Evolutionary conservation across 2,888 invertebrate species (phyloP), one percentile per base, ranked within the genome.

Genomic region (Spodoptera exigua): DNA sequence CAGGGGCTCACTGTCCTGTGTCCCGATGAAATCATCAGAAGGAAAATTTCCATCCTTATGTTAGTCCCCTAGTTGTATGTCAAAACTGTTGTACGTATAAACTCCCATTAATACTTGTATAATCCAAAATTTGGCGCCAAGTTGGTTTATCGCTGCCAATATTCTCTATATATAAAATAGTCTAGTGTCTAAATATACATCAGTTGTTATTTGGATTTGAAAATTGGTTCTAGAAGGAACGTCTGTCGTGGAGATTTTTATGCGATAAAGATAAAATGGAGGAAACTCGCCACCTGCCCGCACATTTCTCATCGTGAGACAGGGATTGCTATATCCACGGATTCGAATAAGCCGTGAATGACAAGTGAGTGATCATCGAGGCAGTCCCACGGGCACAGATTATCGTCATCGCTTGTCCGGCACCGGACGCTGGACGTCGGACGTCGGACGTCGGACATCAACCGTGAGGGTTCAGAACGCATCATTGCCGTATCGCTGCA

Each of bases 21-120:
- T 71, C 71, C 74, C 70, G 59, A 71, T 67, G 67, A 75, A 74
- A 79, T 75, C 67, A 71, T 77, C 71, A 71, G 65, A 72, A 63
- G 73, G 72, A 70, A 70, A 74, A 79, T 71, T 73, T 69, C 57
- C 53, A 67, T 37, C 68, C 49, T 61, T 58, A 62, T 51, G 61
- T 54, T 43, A 16, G 17, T 44, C 54, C 51, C 61, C 54, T 48
- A 48, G 45, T 36, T 61, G 40, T 76, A 61, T 58, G 48, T 61
- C 74, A 59, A 47, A 76, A 61, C 61, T 62, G 61, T 62, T 60
- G 61, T 76, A 59, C 47, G 64, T 76, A 59, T 43, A 58, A 76
- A 69, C 61, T 69, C 27, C 55, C 61, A 65, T 70, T 59, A 70
- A 54, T 61, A 55, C 52, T 40, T 47, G 40, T 45, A 41, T 58